Base-by-base conservation (phyloP, 2,797 vertebrate species). In the Sebastes vulpes region DNA sequence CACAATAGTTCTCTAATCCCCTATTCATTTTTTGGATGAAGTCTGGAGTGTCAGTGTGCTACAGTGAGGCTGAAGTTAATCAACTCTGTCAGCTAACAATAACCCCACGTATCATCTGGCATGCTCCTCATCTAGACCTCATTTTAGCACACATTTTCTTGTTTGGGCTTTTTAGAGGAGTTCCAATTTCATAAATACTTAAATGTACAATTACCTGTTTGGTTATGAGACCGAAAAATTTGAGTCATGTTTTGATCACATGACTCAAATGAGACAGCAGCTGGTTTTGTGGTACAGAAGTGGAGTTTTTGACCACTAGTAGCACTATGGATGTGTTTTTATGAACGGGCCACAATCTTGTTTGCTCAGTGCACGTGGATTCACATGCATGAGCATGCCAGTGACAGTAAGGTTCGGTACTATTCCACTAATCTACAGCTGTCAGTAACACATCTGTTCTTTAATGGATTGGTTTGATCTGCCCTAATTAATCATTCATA, bases 1-100 rank as follows among this genome's bases (percentile, higher is more conserved):
- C 69, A 81, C 57, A 72, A 68, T 84, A 32, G 56, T 23, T 11
- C 10, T 59, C 42, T 77, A 60, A 79, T 74, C 70, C 68, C 29
- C n/a, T 70, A 54, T 81, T 58, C 20, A 53, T 72, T 81, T 69
- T 61, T 12, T 69, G 32, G 58, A 78, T 76, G 60, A 65, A 46
- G 54, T 54, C 38, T 76, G 46, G 9, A 28, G 57, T 65, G 61
- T 78, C 61, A 23, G 3, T 48, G 48, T 35, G 9, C 56, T 67
- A 75, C 42, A 48, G 32, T 64, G 53, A 72, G 28, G 26, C 75
- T 70, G 57, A 56, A 63, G 64, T 69, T 80, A 64, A 77, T 77
- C 60, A 78, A 64, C 71, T 65, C 14, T 54, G 65, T 56, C 58
- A 68, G 38, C n/a, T 32, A 57, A 66, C 58, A 73, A 66, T 66